Conservation (phyloP, 2,113 vertebrate species). For the Sterna hirundo region DNA sequence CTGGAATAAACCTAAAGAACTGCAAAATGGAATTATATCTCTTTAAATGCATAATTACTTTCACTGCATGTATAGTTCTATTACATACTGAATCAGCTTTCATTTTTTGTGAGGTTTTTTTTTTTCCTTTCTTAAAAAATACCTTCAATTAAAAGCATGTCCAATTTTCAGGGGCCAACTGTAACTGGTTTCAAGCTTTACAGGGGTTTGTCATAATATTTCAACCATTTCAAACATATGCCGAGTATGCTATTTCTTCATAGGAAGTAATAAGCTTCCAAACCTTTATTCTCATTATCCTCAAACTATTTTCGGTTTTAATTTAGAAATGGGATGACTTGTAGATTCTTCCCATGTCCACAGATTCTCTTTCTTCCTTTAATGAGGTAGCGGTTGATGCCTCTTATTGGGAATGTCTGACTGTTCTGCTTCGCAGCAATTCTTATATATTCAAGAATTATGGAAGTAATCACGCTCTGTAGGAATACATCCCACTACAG, state of each 20-base stretch:
- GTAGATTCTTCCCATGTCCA: background rate
- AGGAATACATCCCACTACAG: conserved; percentile 44
- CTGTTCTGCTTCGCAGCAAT: conserved; percentile 43
- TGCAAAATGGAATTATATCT: background rate
- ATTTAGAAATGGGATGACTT: conserved; percentile 6
- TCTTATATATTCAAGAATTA: conserved; percentile 60
- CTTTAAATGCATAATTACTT: background rate
- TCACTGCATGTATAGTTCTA: background rate
- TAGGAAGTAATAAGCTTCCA: background rate
- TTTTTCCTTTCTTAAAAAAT: background rate
- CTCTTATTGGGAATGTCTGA: conserved; percentile 1
- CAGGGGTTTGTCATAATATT: background rate
- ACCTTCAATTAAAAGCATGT: background rate
- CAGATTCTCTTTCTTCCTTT: conserved; percentile 17
- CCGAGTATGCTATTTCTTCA: background rate
- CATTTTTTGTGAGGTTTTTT: background rate
- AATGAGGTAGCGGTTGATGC: conserved; percentile 17
- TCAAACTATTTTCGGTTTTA: background rate
- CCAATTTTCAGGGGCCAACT: background rate
- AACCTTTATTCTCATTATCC: background rate
- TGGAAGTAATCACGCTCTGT: conserved; percentile 44
- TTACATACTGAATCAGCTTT: background rate
- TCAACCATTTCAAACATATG: background rate
- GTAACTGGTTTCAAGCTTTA: background rate
- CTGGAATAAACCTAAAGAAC: background rate